These are phyloP conservation scores for Stercorarius parasiticus DNA, from an alignment of 2,113 vertebrate genomes.

Conservation along the genomic window DNA sequence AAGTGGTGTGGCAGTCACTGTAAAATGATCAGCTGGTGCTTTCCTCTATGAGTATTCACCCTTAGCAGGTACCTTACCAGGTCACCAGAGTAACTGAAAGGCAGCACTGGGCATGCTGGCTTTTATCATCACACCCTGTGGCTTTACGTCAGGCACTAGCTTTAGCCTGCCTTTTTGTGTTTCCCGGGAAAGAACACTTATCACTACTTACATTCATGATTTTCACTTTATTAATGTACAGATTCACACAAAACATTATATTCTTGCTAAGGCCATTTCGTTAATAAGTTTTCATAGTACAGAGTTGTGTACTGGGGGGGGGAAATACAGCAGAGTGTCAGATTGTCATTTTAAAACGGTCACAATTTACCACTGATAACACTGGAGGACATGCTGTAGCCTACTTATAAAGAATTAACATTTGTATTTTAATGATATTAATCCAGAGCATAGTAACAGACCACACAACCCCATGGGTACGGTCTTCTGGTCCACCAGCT, in stretches of 20 bases:
- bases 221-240: conserved; percentile 84
- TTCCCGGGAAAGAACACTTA: not conserved
- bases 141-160: not conserved
- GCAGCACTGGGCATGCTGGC: fast-evolving
- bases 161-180: not conserved
- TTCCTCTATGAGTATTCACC: fast-evolving
- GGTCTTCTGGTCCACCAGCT: conserved; percentile 2
- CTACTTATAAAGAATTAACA: conserved; percentile 13
- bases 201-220: not conserved
- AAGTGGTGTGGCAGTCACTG: no score
- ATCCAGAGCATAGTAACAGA: not conserved
- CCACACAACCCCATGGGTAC: not conserved
- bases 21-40: no score
- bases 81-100: no score
- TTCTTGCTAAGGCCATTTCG: conserved; percentile 61
- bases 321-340: not conserved
- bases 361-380: conserved; percentile 53
- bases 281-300: not conserved
- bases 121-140: fast-evolving
- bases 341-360: not conserved
- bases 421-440: conserved; percentile 14
- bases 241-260: conserved; percentile 71
- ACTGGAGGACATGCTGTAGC: conserved; percentile 73
- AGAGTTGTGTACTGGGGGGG: not conserved
- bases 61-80: not conserved